phyloP scores from a whole-genome alignment of 2,797 vertebrate species.

The Molossus molossus region DNA sequence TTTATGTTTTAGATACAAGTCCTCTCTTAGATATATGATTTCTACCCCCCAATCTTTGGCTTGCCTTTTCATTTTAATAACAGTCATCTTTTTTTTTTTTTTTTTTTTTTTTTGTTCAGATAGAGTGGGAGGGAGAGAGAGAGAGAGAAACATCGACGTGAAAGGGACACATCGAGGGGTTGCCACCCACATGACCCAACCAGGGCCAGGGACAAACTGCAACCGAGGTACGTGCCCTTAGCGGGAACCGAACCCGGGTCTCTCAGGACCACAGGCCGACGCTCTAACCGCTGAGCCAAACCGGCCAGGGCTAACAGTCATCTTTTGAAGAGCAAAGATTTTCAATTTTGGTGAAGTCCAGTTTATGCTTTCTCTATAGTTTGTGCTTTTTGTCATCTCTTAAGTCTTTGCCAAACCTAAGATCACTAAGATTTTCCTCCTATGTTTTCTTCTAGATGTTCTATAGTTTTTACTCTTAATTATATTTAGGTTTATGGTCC shows the following conservation, averaged over 20 bases:
- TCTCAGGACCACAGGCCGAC: too few species aligned
- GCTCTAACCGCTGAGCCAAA: too few species aligned
- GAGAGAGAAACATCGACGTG: too few species aligned
- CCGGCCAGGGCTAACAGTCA: too few species aligned
- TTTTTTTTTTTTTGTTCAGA: too few species aligned
- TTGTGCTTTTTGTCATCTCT: constrained; percentile 50
- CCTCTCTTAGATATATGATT: background rate
- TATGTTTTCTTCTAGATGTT: background rate
- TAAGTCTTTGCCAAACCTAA: constrained; percentile 5
- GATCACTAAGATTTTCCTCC: constrained; percentile 21
- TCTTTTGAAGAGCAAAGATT: constrained; percentile 21
- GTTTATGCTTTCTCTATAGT: constrained; percentile 27
- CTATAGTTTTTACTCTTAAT: background rate
- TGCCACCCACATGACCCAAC: too few species aligned
- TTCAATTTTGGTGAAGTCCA: constrained; percentile 44
- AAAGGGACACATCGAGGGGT: too few species aligned
- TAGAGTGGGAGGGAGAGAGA: too few species aligned
- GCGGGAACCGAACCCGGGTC: too few species aligned
- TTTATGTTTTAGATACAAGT: background rate
- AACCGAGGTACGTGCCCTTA: too few species aligned
- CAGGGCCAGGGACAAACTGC: too few species aligned
- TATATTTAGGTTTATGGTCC: background rate
- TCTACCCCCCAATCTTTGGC: background rate
- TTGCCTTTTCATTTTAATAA: constrained; percentile 20
- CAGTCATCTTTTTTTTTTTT: constrained; percentile 1